phyloP scores from a whole-genome alignment of 2,888 invertebrate species.

The Ornithoptera priamus region DNA sequence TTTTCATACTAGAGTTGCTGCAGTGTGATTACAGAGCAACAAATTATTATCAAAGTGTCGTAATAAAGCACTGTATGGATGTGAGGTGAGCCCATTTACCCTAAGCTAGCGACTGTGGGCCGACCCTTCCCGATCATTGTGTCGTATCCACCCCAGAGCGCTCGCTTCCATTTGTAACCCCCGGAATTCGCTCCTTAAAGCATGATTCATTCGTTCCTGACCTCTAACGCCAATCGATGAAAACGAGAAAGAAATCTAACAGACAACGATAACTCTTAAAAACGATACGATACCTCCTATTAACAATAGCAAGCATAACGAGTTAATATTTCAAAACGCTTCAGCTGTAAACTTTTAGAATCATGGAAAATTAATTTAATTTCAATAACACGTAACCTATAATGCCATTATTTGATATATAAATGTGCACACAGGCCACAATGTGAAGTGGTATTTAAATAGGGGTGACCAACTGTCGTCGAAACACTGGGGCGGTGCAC shows the following conservation, averaged over 20 bases:
- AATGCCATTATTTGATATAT: constrained; percentile 57
- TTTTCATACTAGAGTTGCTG: neutral
- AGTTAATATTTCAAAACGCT: neutral
- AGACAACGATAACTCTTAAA: constrained; percentile 9
- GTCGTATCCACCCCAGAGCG: constrained; percentile 76
- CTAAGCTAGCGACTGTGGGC: constrained; percentile 63
- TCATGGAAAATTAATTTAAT: constrained; percentile 33
- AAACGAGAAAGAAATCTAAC: constrained; percentile 51
- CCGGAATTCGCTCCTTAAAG: constrained; percentile 76
- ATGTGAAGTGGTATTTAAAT: constrained; percentile 77
- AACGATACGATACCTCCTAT: neutral
- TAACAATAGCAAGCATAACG: neutral
- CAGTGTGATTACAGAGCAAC: constrained; percentile 48
- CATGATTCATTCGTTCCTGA: constrained; percentile 75
- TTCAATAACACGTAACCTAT: constrained; percentile 59
- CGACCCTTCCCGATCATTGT: constrained; percentile 77
- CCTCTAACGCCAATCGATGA: constrained; percentile 63
- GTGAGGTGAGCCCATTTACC: constrained; percentile 77
- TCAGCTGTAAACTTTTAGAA: neutral
- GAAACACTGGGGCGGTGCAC: constrained; percentile 68
- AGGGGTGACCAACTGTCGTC: constrained; percentile 79
- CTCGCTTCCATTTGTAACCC: constrained; percentile 76
- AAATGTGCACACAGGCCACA: constrained; percentile 76
- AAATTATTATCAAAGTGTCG: constrained; percentile 69
- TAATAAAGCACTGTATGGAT: constrained; percentile 76